Percentiles rank a stretch among this genome's conserved stretches.
These are phyloP conservation scores for Psittacula echo DNA, from an alignment of 2,797 vertebrate genomes.

Conservation along the genomic window DNA sequence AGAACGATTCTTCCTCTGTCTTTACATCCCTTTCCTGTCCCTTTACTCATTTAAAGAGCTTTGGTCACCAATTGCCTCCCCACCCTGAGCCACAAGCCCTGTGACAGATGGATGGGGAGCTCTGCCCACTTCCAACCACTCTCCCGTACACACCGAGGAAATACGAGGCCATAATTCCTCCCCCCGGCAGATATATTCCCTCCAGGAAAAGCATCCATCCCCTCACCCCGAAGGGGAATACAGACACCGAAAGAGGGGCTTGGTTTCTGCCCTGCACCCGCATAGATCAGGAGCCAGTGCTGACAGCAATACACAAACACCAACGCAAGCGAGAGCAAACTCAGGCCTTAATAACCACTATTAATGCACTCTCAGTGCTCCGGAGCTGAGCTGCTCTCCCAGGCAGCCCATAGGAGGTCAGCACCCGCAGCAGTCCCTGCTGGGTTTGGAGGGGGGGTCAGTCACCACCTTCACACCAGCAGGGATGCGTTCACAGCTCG, in stretches of 20 bases:
- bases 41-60: background rate
- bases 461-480: background rate
- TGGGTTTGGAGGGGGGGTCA: rapidly evolving
- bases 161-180: background rate
- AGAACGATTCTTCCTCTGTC: background rate
- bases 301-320: background rate
- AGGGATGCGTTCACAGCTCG: rapidly evolving
- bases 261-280: background rate
- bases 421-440: background rate
- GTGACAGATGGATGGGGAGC: background rate
- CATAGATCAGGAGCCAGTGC: background rate
- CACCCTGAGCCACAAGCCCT: background rate
- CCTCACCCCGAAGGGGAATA: background rate
- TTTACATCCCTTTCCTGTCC: background rate
- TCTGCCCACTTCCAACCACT: background rate
- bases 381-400: background rate
- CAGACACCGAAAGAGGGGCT: background rate
- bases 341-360: background rate
- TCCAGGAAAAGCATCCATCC: background rate
- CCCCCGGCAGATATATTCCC: background rate
- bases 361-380: background rate
- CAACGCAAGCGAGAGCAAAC: background rate
- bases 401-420: background rate
- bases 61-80: background rate
- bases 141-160: background rate